phyloP scores from a whole-genome alignment of 2,888 invertebrate genomes.

The Drosophila meridionalis region DNA sequence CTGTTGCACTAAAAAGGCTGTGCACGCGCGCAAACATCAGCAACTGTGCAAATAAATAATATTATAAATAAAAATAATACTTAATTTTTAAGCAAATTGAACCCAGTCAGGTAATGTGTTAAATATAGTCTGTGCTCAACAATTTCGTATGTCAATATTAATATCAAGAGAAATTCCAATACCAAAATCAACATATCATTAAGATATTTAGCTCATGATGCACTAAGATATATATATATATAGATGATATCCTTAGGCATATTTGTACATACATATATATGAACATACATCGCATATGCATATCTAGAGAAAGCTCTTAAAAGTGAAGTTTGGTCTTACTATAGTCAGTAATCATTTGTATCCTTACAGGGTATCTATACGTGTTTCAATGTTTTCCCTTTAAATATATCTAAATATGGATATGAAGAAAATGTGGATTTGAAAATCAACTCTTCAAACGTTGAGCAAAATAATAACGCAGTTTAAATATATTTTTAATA shows the following conservation, averaged over 20 bases:
- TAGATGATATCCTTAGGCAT: neutral
- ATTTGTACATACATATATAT: neutral
- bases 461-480: too few relatives aligned
- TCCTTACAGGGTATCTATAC: neutral
- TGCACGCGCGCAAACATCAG: slow-evolving; percentile 4
- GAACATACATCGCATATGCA: neutral
- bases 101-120: neutral
- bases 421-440: too few relatives aligned
- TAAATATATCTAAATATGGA: too few relatives aligned
- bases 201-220: neutral
- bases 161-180: neutral
- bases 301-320: neutral
- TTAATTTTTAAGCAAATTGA: slow-evolving; percentile 10
- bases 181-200: neutral
- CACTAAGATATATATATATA: neutral
- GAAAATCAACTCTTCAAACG: too few relatives aligned
- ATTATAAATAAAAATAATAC: slow-evolving; percentile 16
- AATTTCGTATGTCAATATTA: neutral
- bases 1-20: too few relatives aligned
- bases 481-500: too few relatives aligned
- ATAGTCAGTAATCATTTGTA: neutral
- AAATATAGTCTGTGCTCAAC: neutral
- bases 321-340: neutral
- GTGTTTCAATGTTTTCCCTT: neutral
- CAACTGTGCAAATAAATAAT: slow-evolving; percentile 32